A percentile compares a stretch with the other conserved stretches of the same genome.
Conservation (phyloP, 1,140 invertebrate genomes). For the Eupristina koningsbergeri region DNA sequence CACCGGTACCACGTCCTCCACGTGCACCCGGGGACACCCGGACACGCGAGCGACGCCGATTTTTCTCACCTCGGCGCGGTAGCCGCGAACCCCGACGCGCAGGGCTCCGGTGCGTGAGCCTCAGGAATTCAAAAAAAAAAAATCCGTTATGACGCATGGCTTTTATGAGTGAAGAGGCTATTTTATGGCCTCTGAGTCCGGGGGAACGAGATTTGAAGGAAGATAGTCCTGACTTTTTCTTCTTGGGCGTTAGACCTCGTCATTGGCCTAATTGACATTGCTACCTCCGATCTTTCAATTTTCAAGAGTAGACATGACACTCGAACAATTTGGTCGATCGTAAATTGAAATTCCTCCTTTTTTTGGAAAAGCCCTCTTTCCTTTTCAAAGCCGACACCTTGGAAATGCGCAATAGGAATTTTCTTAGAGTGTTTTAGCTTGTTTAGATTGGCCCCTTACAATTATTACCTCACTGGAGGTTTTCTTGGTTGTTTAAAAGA, state of each 20-base stretch:
- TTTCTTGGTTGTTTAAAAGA: too few relatives aligned
- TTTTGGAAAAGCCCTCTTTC: not conserved
- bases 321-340: not conserved
- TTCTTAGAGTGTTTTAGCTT: too few relatives aligned
- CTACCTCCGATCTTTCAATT: not conserved
- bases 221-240: too few relatives aligned
- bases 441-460: too few relatives aligned
- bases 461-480: too few relatives aligned
- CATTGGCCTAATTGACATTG: not conserved
- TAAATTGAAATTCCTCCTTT: not conserved
- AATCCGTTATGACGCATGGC: slow-evolving; percentile 10
- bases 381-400: too few relatives aligned
- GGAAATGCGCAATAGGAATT: too few relatives aligned
- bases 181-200: slow-evolving; percentile 5
- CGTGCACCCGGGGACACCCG: not conserved
- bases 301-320: not conserved
- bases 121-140: slow-evolving; percentile 24
- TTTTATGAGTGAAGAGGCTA: not conserved
- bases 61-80: not conserved
- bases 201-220: not conserved
- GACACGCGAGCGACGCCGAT: slow-evolving; percentile 47
- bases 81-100: not conserved
- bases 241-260: not conserved
- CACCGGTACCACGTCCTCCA: not conserved
- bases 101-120: not conserved